Evolutionary conservation across 2,888 invertebrate species (phyloP).

Genomic region (Cephus spinipes): DNA sequence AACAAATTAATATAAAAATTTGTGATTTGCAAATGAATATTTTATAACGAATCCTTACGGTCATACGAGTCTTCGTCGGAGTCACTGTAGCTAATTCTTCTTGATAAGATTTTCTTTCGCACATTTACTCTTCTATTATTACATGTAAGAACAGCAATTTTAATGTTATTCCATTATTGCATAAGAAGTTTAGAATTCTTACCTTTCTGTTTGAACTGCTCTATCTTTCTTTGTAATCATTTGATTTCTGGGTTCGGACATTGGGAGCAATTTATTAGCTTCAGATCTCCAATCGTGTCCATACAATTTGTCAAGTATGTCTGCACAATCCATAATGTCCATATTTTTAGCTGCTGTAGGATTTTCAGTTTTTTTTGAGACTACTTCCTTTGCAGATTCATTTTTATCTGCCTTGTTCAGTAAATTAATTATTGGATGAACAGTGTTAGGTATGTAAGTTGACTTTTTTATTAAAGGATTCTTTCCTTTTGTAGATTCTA

Average conservation of each 20-base stretch:
- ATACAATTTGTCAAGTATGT: conserved; percentile 68
- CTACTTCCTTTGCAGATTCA: not conserved
- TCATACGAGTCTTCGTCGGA: conserved; percentile 28
- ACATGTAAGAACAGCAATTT: not conserved
- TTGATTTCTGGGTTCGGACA: conserved; percentile 47
- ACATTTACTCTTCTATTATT: not conserved
- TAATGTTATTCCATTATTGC: not conserved
- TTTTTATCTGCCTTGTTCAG: not conserved
- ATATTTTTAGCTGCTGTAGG: conserved; percentile 19
- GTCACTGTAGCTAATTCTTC: conserved; percentile 21
- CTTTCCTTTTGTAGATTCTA: conserved; percentile 5
- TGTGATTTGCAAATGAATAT: not conserved
- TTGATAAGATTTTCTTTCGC: not conserved
- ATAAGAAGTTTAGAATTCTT: conserved; percentile 17
- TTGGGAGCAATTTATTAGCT: conserved; percentile 44
- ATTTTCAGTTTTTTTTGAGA: conserved; percentile 15
- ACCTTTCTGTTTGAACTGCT: conserved; percentile 55
- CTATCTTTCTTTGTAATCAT: conserved; percentile 33
- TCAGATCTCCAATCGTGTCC: conserved; percentile 71
- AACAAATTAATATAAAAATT: not conserved
- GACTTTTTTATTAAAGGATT: conserved; percentile 14
- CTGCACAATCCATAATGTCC: conserved; percentile 49
- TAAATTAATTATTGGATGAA: not conserved
- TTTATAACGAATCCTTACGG: not conserved
- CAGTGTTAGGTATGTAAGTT: not conserved